phyloP scores from a whole-genome alignment of 2,797 vertebrate species.

The Mormyrops boulengeri region DNA sequence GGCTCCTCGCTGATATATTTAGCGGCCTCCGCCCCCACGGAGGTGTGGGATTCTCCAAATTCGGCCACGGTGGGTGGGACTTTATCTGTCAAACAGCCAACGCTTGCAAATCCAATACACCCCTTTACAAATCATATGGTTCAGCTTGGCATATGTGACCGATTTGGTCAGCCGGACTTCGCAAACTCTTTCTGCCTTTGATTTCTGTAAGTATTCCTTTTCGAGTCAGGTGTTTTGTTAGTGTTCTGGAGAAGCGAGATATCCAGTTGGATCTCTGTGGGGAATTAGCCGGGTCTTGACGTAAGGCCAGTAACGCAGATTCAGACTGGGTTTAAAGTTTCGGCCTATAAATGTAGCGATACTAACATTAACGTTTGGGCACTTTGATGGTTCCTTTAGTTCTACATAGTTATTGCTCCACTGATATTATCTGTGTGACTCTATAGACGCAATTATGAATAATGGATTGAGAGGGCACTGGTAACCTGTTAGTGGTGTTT shows the following conservation, averaged over 20 bases:
- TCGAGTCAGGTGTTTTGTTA: neutral
- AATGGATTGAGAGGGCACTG: neutral
- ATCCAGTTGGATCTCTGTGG: neutral
- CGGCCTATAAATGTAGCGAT: neutral
- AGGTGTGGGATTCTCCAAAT: slow-evolving; percentile 30
- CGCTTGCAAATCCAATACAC: neutral
- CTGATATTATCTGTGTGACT: slow-evolving; percentile 25
- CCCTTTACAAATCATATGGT: neutral
- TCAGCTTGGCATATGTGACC: neutral
- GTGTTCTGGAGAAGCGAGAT: neutral
- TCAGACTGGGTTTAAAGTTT: neutral
- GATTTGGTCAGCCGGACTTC: neutral
- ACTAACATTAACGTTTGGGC: neutral
- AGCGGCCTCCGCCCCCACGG: slow-evolving; percentile 25
- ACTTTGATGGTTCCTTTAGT: neutral
- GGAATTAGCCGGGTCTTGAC: neutral
- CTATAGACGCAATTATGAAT: slow-evolving; percentile 17
- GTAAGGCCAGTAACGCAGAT: neutral
- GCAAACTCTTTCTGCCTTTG: neutral
- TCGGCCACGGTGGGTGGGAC: slow-evolving; percentile 19
- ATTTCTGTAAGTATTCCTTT: slow-evolving; percentile 4
- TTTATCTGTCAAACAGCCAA: neutral
- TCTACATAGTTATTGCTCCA: neutral
- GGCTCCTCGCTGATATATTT: slow-evolving; percentile 44
- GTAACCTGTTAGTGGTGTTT: neutral